Conservation (phyloP, 2,113 vertebrate genomes). For the Ptyas mucosa region DNA sequence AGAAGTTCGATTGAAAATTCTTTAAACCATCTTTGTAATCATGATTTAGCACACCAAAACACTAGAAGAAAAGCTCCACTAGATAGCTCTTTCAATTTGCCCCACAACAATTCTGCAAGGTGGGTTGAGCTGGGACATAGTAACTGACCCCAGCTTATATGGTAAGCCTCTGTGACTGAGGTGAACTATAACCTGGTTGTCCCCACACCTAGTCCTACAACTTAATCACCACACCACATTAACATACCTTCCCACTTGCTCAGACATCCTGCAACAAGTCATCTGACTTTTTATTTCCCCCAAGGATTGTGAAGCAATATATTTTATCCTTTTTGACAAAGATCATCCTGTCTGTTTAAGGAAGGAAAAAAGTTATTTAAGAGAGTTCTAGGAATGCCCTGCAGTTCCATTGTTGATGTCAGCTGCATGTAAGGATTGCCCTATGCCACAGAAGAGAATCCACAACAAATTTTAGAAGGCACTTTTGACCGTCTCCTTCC, state of each 20-base stretch:
- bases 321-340: background rate
- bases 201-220: background rate
- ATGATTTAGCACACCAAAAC: background rate
- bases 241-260: background rate
- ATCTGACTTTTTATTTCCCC: background rate
- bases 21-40: background rate
- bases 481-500: background rate
- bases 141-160: background rate
- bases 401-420: background rate
- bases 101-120: background rate
- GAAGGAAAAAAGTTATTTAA: background rate
- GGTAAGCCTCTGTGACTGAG: background rate
- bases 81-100: background rate
- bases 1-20: background rate
- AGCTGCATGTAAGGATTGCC: background rate
- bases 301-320: background rate
- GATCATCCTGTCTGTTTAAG: background rate
- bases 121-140: background rate
- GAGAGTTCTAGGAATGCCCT: background rate
- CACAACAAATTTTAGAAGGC: background rate
- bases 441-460: background rate
- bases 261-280: background rate
- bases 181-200: background rate
- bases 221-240: background rate
- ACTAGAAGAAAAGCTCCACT: background rate